These are phyloP conservation scores for Shinisaurus crocodilurus DNA, from an alignment of 2,113 vertebrate genomes.

Conservation along the genomic window DNA sequence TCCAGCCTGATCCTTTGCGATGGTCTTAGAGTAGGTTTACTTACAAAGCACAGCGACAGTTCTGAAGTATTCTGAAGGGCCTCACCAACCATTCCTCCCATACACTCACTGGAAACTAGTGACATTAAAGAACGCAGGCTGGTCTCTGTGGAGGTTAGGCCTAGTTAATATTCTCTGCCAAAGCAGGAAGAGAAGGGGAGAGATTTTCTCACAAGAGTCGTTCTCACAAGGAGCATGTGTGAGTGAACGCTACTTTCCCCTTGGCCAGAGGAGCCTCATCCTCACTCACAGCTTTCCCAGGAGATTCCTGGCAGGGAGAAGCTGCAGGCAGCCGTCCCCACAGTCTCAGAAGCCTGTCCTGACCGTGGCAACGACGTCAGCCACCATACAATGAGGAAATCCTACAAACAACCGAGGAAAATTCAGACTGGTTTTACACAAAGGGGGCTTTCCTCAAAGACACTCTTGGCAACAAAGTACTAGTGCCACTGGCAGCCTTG, in stretches of 20 bases:
- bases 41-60: background rate
- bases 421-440: background rate
- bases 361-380: background rate
- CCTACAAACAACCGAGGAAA: background rate
- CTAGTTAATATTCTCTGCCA: background rate
- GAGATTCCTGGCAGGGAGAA: no score
- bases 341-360: background rate
- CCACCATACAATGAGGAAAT: background rate
- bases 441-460: background rate
- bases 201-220: background rate
- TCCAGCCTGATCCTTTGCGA: background rate
- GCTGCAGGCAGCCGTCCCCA: no score
- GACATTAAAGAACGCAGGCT: background rate
- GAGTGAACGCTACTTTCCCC: no score
- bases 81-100: background rate
- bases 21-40: background rate
- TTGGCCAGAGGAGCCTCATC: background rate
- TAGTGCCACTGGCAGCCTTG: accelerated
- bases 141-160: no score
- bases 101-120: background rate
- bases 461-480: no score
- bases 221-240: background rate
- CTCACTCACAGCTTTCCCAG: background rate
- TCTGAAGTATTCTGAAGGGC: background rate
- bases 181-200: background rate